Evolutionary conservation across 2,888 invertebrate genomes (phyloP).

Genomic region (Tridacna crocea): DNA sequence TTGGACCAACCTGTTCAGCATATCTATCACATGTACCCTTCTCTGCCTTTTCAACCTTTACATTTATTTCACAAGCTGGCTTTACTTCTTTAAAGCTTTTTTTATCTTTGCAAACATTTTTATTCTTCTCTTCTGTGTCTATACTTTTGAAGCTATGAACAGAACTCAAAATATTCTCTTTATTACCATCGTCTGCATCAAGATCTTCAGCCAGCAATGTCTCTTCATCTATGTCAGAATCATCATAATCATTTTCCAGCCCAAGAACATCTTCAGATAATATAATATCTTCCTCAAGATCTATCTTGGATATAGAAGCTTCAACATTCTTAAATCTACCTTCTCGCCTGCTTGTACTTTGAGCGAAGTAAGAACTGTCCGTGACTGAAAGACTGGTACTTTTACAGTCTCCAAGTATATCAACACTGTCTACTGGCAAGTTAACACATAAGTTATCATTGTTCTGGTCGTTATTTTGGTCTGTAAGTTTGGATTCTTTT

Average conservation of each 20-base stretch:
- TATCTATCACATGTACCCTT: no score
- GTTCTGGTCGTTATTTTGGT: background rate
- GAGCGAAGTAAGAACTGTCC: conserved; percentile 11
- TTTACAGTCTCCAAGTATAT: background rate
- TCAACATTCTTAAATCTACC: conserved; percentile 36
- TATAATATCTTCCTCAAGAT: conserved; percentile 7
- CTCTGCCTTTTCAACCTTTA: no score
- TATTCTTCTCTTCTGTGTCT: no score
- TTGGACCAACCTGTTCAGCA: no score
- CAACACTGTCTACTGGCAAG: no score
- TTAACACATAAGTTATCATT: background rate
- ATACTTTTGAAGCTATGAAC: no score
- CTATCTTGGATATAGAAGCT: conserved; percentile 8
- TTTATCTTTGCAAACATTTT: no score
- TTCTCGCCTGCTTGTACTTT: background rate
- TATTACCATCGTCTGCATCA: no score
- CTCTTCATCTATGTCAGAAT: background rate
- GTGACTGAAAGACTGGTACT: background rate
- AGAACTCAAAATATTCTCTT: no score
- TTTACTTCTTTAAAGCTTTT: no score
- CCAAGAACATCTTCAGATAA: background rate
- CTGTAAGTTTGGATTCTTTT: background rate
- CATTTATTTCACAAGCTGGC: no score
- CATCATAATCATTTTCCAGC: background rate
- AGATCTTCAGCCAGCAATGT: background rate